phyloP scores from a whole-genome alignment of 53 echinoderm and acorn worm genomes.

The Henricia sp. region DNA sequence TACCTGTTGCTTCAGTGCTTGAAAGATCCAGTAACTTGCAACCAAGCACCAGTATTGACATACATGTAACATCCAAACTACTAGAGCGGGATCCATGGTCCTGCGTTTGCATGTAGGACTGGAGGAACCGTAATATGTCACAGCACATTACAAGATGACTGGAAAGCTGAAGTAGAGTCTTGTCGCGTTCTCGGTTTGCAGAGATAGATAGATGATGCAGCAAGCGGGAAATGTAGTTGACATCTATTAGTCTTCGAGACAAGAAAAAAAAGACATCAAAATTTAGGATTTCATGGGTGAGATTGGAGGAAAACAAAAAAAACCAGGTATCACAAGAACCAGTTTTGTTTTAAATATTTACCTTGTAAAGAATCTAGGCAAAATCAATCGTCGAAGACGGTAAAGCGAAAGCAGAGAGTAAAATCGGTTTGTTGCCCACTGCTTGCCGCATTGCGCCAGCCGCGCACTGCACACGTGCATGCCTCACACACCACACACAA shows the following conservation, averaged over 20 bases:
- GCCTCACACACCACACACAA: too few species aligned
- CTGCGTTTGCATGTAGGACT: constrained; percentile 55
- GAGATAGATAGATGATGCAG: constrained; percentile 31
- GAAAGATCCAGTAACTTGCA: constrained; percentile 29
- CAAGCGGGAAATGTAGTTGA: constrained; percentile 52
- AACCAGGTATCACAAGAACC: too few species aligned
- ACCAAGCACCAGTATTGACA: not conserved
- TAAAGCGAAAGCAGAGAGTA: too few species aligned
- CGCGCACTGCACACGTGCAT: too few species aligned
- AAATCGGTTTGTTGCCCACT: too few species aligned
- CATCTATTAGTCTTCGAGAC: constrained; percentile 56
- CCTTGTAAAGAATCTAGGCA: too few species aligned
- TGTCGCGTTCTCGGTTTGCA: constrained; percentile 5
- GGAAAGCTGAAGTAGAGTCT: constrained; percentile 53
- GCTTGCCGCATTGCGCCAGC: too few species aligned
- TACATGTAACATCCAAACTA: not conserved
- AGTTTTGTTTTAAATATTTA: too few species aligned
- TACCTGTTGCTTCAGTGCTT: constrained; percentile 42
- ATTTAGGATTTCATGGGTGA: too few species aligned
- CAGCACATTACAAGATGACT: constrained; percentile 64
- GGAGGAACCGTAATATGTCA: constrained; percentile 40
- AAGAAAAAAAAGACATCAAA: not conserved
- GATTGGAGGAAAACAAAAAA: too few species aligned
- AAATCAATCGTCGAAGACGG: too few species aligned
- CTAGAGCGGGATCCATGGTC: not conserved